Conservation (phyloP, 2,888 invertebrate genomes). For the Catocala sponsa region DNA sequence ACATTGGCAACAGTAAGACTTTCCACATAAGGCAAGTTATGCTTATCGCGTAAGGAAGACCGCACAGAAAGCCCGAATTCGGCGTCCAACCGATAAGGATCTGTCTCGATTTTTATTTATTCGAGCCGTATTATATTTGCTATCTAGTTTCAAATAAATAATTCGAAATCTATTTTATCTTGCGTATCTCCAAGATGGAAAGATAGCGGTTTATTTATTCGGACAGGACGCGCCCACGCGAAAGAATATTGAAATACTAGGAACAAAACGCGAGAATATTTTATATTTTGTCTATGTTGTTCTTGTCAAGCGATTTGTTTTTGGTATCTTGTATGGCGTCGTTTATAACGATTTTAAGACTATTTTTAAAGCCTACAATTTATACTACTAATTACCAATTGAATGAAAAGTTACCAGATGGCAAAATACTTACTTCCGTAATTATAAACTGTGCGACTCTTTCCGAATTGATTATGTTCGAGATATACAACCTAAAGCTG, state of each 20-base stretch:
- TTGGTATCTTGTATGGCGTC: background rate
- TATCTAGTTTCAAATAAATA: constrained; percentile 72
- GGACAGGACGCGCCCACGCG: constrained; percentile 55
- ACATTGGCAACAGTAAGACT: constrained; percentile 15
- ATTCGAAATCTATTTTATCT: constrained; percentile 70
- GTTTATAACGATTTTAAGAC: too few relatives aligned
- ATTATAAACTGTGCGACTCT: too few relatives aligned
- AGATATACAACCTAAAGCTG: too few relatives aligned
- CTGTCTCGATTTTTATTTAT: constrained; percentile 77
- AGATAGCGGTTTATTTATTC: constrained; percentile 69
- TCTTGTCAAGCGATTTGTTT: background rate
- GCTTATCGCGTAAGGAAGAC: constrained; percentile 60
- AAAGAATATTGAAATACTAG: constrained; percentile 22
- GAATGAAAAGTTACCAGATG: too few relatives aligned
- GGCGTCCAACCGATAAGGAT: constrained; percentile 63
- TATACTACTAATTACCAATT: too few relatives aligned
- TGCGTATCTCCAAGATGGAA: constrained; percentile 61
- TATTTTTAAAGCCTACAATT: too few relatives aligned
- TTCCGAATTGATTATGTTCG: too few relatives aligned
- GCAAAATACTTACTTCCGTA: too few relatives aligned
- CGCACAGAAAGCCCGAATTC: constrained; percentile 61
- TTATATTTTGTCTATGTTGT: background rate
- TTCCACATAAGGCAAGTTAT: constrained; percentile 11
- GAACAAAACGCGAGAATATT: constrained; percentile 25
- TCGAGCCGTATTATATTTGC: constrained; percentile 65